Evolutionary conservation across 2,797 vertebrate genomes (phyloP).

Genomic region (Cephalopachus bancanus): DNA sequence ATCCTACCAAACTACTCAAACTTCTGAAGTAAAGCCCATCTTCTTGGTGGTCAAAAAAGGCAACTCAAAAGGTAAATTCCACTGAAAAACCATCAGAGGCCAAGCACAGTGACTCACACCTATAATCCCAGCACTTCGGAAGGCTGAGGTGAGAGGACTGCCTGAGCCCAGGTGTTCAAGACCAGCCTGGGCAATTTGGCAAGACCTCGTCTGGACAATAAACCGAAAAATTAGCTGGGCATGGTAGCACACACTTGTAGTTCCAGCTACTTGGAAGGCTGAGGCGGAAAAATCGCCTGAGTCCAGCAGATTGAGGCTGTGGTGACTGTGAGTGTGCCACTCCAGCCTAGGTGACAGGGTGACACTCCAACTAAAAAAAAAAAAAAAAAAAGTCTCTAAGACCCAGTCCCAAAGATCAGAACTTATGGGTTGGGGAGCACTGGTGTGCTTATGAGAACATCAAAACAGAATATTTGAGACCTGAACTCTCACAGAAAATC

Average conservation of each 20-base stretch:
- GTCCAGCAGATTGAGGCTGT: no score
- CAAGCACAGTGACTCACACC: background rate
- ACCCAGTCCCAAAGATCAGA: background rate
- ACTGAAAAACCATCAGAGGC: background rate
- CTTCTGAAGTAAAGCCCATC: constrained; percentile 58
- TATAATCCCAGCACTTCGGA: background rate
- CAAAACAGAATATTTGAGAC: constrained; percentile 48
- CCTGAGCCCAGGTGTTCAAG: background rate
- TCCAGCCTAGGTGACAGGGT: no score
- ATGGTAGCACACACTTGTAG: no score
- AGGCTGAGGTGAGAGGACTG: background rate
- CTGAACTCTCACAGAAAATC: background rate
- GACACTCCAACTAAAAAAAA: no score
- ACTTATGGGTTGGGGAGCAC: background rate
- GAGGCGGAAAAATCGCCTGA: no score
- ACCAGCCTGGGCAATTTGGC: background rate
- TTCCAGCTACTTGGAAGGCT: no score
- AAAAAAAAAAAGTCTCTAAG: background rate
- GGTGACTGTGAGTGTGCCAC: no score
- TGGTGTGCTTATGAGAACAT: background rate
- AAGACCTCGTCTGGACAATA: background rate
- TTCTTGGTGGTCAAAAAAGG: constrained; percentile 10
- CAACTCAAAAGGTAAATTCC: constrained; percentile 59
- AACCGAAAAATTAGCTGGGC: no score
- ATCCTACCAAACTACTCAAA: background rate